A percentile compares a stretch with the other conserved stretches of the same genome.
Evolutionary conservation across 2,113 vertebrate species (phyloP).

Genomic region (Falco punctatus): DNA sequence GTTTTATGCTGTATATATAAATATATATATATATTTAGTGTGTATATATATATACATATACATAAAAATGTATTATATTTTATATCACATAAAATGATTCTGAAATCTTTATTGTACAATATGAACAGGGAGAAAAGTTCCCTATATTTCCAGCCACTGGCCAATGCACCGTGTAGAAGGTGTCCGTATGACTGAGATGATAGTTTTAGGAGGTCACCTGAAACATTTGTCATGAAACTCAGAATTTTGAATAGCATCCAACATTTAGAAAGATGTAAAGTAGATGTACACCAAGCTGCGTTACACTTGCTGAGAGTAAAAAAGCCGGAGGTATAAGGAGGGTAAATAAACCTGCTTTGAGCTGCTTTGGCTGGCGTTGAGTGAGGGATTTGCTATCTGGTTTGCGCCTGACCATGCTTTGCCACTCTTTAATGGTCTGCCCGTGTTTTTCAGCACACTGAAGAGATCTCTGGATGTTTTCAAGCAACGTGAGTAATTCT

Average conservation of each 20-base stretch:
- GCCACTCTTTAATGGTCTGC: background rate
- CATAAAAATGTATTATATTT: no score
- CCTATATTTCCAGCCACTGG: background rate
- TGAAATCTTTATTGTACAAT: background rate
- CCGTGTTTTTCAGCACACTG: constrained; percentile 80
- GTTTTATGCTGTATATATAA: background rate
- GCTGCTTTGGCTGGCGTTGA: background rate
- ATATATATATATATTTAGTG: no score
- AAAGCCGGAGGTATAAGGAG: background rate
- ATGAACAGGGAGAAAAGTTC: background rate
- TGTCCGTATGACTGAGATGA: background rate
- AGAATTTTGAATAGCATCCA: background rate
- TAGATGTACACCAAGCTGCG: background rate
- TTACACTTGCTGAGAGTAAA: background rate
- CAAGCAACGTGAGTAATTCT: constrained; percentile 88
- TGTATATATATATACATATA: no score
- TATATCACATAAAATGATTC: background rate
- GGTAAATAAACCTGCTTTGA: background rate
- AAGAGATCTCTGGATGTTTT: constrained; percentile 91
- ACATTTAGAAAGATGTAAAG: background rate
- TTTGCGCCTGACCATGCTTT: background rate
- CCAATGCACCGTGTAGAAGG: accelerated
- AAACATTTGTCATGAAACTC: background rate
- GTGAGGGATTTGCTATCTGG: background rate
- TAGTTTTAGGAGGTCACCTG: background rate